These are phyloP conservation scores for Hephaestus fuliginosus DNA, from an alignment of 2,797 vertebrate species.

Conservation along the genomic window DNA sequence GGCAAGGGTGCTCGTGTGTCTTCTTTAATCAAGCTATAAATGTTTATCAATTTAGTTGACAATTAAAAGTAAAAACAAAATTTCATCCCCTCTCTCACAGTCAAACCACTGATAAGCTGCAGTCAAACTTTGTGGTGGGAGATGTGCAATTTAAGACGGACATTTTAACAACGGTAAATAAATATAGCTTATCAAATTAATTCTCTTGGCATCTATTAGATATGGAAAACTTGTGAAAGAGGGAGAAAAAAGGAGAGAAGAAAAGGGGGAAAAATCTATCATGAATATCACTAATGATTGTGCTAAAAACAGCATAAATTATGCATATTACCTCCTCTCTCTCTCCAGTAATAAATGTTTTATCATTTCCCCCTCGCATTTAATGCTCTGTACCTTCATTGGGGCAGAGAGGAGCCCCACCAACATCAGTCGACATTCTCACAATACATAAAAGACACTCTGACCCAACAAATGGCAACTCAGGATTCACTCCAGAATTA, in stretches of 20 bases:
- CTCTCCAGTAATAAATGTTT: constrained; percentile 99
- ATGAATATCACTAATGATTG: constrained; percentile 99
- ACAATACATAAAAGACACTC: constrained; percentile 90
- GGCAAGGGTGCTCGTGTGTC: constrained; percentile 87
- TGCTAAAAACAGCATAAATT: constrained; percentile 99
- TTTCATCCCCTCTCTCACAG: constrained; percentile 89
- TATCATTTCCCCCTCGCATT: constrained; percentile 97
- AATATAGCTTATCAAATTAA: constrained; percentile 94
- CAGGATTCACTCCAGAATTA: constrained; percentile 83
- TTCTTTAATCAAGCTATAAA: constrained; percentile 92
- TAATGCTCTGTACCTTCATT: constrained; percentile 96
- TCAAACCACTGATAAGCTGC: constrained; percentile 89
- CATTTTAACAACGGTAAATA: constrained; percentile 89
- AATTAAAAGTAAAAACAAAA: constrained; percentile 82
- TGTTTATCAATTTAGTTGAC: constrained; percentile 94
- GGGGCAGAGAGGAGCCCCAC: constrained; percentile 90
- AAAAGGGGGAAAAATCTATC: constrained; percentile 90
- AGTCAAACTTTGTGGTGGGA: constrained; percentile 92
- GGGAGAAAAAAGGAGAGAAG: constrained; percentile 50
- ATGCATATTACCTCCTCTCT: constrained; percentile 99
- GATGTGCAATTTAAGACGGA: constrained; percentile 73
- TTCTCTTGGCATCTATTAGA: constrained; percentile 93
- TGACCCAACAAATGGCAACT: constrained; percentile 86
- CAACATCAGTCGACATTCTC: constrained; percentile 92
- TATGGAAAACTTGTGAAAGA: constrained; percentile 87